A percentile compares a stretch with the other conserved stretches of the same genome.
Conservation (phyloP, 2,888 invertebrate species). For the Boloria selene region DNA sequence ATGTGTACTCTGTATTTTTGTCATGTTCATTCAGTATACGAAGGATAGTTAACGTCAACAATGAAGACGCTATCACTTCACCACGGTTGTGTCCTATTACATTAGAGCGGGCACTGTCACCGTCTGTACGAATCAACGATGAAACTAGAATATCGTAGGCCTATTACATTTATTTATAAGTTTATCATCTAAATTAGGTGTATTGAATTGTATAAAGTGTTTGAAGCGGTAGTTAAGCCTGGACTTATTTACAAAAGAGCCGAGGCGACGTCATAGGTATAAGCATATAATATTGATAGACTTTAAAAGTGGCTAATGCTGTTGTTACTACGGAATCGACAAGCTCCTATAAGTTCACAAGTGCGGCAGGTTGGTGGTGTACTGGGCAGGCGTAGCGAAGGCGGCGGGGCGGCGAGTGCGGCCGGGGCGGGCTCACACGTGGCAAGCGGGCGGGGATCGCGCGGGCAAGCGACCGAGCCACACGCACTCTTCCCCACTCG, state of each 20-base stretch:
- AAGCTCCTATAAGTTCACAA: slow-evolving; percentile 41
- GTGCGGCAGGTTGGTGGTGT: slow-evolving; percentile 20
- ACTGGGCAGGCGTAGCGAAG: slow-evolving; percentile 11
- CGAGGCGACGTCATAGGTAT: slow-evolving; percentile 50
- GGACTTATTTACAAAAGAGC: slow-evolving; percentile 67
- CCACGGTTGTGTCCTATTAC: not conserved
- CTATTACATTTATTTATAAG: slow-evolving; percentile 53
- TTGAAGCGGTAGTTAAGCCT: slow-evolving; percentile 69
- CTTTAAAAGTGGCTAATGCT: slow-evolving; percentile 38
- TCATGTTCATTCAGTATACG: not conserved
- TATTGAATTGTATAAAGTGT: slow-evolving; percentile 73
- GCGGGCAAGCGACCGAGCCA: slow-evolving; percentile 70
- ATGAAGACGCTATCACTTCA: not conserved
- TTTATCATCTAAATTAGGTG: slow-evolving; percentile 58
- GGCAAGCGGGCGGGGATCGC: slow-evolving; percentile 70
- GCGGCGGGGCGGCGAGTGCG: slow-evolving; percentile 21
- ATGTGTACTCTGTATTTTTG: too few relatives aligned
- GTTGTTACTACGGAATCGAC: slow-evolving; percentile 34
- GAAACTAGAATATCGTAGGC: slow-evolving; percentile 49
- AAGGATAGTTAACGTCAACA: not conserved
- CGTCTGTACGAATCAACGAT: slow-evolving; percentile 5
- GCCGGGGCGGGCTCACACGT: slow-evolving; percentile 55
- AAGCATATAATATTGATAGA: slow-evolving; percentile 55
- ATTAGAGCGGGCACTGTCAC: not conserved
- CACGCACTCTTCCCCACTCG: slow-evolving; percentile 56